Evolutionary conservation across 2,888 invertebrate genomes (phyloP), one percentile per base, ranked within the genome.

Genomic region (Drosophila affinis): DNA sequence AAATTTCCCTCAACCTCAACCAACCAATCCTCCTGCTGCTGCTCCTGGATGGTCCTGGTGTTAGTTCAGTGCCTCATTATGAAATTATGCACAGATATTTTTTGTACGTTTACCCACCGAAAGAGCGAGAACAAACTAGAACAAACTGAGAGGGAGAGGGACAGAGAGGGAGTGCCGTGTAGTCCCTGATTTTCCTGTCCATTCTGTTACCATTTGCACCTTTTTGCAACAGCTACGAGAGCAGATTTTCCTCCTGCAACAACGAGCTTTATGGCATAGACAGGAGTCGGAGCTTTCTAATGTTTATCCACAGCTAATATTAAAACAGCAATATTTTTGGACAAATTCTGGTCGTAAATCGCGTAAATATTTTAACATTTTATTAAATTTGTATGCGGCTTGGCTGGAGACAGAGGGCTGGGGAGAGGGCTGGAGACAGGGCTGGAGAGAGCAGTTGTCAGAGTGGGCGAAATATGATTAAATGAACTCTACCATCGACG

Each of bases 31-130:
- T 34, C 34, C 14, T 29, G 9, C n/a, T n/a, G 29, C 5, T 21
- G 21, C 18, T 21, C 45, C 51, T 53, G 52, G 48, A 27, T 24
- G 9, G 61, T 48, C 32, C 34, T 14, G 45, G 63, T 76, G 76
- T 84, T 78, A 70, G 85, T 76, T 84, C 71, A 78, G 81, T 73
- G 85, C 80, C 62, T 80, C 80, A 81, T 84, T 84, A 80, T 84
- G 81, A 78, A 80, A 80, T 80, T 81, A 80, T 84, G 73, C 80
- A 73, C 49, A 72, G 72, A 75, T 80, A 77, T 75, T 67, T 76
- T 71, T 64, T 76, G 64, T 65, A 1, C n/a, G 6, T 39, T n/a
- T n/a, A 3, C 5, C 12, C 3, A 32, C 14, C 1, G 21, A 7
- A 39, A n/a, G 14, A 7, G 39, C 2, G 34, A 14, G 34, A 6